Conservation (phyloP, 2,888 invertebrate species). For the Drosophila siamana region DNA sequence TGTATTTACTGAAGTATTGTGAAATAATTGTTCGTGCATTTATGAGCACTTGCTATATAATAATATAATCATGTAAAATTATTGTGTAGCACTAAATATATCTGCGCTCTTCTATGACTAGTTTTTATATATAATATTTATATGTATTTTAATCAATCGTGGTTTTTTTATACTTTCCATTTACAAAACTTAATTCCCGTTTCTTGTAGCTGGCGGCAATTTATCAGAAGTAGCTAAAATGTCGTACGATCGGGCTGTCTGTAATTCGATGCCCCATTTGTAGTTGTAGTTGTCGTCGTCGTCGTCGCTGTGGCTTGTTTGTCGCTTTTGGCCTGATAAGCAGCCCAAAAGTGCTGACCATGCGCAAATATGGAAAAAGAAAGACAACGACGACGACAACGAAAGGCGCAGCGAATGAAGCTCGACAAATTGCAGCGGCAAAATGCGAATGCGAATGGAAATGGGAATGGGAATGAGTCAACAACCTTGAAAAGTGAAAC, state of each 20-base stretch:
- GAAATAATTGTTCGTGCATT: too few relatives aligned
- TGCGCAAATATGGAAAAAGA: slow-evolving; percentile 19
- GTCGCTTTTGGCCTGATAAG: slow-evolving; percentile 36
- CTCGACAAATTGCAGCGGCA: slow-evolving; percentile 3
- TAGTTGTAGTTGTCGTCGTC: too few relatives aligned
- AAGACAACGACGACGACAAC: slow-evolving; percentile 9
- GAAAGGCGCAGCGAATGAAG: slow-evolving; percentile 18
- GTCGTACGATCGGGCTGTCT: slow-evolving; percentile 2
- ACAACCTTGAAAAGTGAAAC: slow-evolving; percentile 69
- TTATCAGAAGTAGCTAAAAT: slow-evolving; percentile 24
- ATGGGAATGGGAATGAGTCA: slow-evolving; percentile 45
- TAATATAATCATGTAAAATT: too few relatives aligned
- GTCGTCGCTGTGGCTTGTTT: slow-evolving; percentile 12
- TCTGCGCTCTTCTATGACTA: too few relatives aligned
- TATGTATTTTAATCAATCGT: too few relatives aligned
- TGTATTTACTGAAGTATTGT: too few relatives aligned
- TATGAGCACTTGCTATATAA: too few relatives aligned
- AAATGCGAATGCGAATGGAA: slow-evolving; percentile 4
- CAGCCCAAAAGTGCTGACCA: slow-evolving; percentile 50
- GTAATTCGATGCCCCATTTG: slow-evolving; percentile 48
- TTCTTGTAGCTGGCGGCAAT: slow-evolving; percentile 6
- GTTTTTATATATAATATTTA: too few relatives aligned
- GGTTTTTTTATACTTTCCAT: too few relatives aligned
- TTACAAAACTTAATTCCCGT: slow-evolving; percentile 6
- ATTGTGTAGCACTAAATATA: too few relatives aligned